A percentile compares a stretch with the other conserved stretches of the same genome.
phyloP scores from a whole-genome alignment of 1,140 invertebrate species.

The Ganaspis sp. region DNA sequence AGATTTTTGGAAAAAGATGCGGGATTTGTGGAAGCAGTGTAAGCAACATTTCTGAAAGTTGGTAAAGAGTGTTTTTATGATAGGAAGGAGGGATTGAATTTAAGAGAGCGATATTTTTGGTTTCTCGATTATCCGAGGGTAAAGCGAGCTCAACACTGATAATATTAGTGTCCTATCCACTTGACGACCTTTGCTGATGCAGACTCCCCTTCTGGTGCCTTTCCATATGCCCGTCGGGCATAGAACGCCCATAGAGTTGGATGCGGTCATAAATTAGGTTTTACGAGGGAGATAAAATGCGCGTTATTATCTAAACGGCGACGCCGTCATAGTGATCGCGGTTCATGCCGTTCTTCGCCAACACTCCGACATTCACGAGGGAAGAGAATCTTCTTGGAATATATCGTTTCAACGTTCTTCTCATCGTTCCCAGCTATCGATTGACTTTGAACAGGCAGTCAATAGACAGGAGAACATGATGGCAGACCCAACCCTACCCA shows the following conservation, averaged over 20 bases:
- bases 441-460: constrained; percentile 33
- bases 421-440: constrained; percentile 36
- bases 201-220: constrained; percentile 46
- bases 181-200: constrained; percentile 56
- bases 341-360: constrained; percentile 52
- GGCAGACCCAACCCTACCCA: background rate
- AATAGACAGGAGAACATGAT: constrained; percentile 28
- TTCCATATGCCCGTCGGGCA: constrained; percentile 53
- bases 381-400: constrained; percentile 45
- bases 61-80: constrained; percentile 3
- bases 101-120: constrained; percentile 18
- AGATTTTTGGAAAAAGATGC: background rate
- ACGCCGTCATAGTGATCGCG: constrained; percentile 72
- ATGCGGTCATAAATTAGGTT: constrained; percentile 75
- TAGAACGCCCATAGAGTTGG: constrained; percentile 61
- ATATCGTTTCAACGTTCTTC: constrained; percentile 37
- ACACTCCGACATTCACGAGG: constrained; percentile 44
- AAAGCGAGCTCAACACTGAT: constrained; percentile 34
- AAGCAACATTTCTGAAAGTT: background rate
- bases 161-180: constrained; percentile 43
- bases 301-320: constrained; percentile 77
- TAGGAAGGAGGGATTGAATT: constrained; percentile 14
- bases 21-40: background rate
- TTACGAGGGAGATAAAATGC: constrained; percentile 77
- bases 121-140: constrained; percentile 18